Base-by-base conservation (phyloP, 2,888 invertebrate genomes). In the Lottia scabra region DNA sequence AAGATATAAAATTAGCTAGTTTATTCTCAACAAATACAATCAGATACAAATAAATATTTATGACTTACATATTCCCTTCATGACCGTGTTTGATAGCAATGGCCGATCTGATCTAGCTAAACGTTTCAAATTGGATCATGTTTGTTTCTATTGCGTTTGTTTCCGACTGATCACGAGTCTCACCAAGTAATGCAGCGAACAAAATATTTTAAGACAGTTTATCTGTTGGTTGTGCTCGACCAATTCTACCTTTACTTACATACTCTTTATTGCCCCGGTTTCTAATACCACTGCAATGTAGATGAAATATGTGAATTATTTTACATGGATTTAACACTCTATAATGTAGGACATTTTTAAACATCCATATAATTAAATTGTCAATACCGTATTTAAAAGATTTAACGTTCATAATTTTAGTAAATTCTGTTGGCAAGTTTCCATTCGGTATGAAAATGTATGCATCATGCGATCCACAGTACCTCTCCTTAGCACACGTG, bases 281-380 rank as follows among this genome's bases (percentile, higher is more conserved):
- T 12, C 71, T 46, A 23, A 71, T 26, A 2, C 16, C 26, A n/a
- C 66, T 43, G 62, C 71, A 71, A n/a, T 71, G 71, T 16, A 66
- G 13, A 62, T 71, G 71, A 23, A 66, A 71, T 10, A 71, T 38
- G 43, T 65, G 26, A 23, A 71, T 46, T 8, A 71, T 66, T 65
- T 71, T 71, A 62, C 71, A 71, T n/a, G 71, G 71, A 66, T 71
- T 71, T 45, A 71, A 66, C 2, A 71, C 71, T n/a, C n/a, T 23
- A 27, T 66, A 71, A 16, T 56, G 15, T 16, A 71, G 56, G 15
- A 63, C 38, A 63, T 62, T 43, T 23, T 67, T 26, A 43, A 71
- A 71, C 30, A 66, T 23, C 65, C 62, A 71, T 8, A 44, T 27
- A 23, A 67, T 71, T 13, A 71, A 38, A n/a, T 65, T 48, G 30